Evolutionary conservation across 2,797 vertebrate species (phyloP), one percentile per base, ranked within the genome.

Genomic region (Zenarchopterus dispar): DNA sequence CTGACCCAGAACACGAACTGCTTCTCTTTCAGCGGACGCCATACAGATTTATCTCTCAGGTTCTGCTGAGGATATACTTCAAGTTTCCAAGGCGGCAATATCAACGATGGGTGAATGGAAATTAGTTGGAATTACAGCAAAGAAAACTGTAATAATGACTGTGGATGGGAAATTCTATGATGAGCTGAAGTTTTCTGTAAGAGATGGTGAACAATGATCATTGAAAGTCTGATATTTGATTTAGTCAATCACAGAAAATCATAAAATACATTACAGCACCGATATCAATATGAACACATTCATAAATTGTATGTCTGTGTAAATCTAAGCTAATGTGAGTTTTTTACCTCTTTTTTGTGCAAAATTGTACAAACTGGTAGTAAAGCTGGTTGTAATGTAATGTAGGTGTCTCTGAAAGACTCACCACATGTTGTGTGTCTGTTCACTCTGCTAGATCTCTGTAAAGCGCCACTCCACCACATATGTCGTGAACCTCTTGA

Each of bases 91-190:
- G 67, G 0, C 45, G 0, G 63, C 55, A 5, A 79, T 93, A 59
- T 24, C 70, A 9, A 91, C 88, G 0, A 84, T 81, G 70, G 92
- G 92, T 6, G 92, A 91, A 71, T 93, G 90, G 90, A 75, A 90
- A 13, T 85, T 94, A 0, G 7, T 82, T 22, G 80, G 73, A 53
- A 64, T 94, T 46, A 69, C 33, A 21, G 62, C 43, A 9, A 18
- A 47, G 18, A 69, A 47, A 41, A 24, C 19, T 1, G 2, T 7
- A 0, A 5, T 57, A 0, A 2, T 4, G 7, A 0, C 9, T 3
- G 0, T 0, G 0, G 0, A 0, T 1, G 28, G 0, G 0, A 1
- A 18, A 0, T 0, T 0, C 1, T 88, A 84, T 4, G 52, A 88
- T 3, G 77, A 82, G 47, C n/a, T 89, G 6, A 73, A 67, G 17